These are phyloP conservation scores for Pristionchus japonicus DNA, from an alignment of 2,888 invertebrate genomes.

Conservation along the genomic window DNA sequence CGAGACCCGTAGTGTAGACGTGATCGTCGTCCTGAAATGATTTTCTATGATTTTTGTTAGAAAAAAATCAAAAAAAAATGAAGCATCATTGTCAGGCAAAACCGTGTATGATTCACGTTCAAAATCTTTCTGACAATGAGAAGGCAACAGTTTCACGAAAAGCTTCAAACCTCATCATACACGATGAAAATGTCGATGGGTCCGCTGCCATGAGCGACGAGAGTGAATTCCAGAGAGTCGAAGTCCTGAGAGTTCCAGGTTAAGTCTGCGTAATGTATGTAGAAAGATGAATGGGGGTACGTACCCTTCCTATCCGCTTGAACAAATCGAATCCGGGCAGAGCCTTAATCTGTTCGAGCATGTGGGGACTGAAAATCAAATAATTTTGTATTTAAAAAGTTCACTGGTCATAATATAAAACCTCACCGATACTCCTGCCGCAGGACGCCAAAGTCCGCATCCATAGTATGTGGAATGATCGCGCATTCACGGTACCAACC, in stretches of 20 bases:
- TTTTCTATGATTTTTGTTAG: background rate
- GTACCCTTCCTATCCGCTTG: slow-evolving; percentile 41
- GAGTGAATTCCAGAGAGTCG: slow-evolving; percentile 42
- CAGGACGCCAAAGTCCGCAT: slow-evolving; percentile 43
- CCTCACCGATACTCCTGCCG: slow-evolving; percentile 12
- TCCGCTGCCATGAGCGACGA: slow-evolving; percentile 27
- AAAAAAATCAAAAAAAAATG: background rate
- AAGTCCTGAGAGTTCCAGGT: slow-evolving; percentile 24
- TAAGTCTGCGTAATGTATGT: background rate
- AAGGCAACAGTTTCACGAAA: background rate
- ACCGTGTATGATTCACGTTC: no score
- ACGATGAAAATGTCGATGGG: slow-evolving; percentile 40
- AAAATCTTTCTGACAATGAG: no score
- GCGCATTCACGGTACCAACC: slow-evolving; percentile 46
- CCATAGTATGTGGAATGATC: slow-evolving; percentile 43
- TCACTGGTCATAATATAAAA: background rate
- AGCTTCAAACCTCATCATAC: background rate
- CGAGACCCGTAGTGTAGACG: slow-evolving; percentile 38
- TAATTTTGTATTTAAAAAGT: background rate
- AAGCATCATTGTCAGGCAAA: no score
- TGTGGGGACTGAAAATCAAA: background rate
- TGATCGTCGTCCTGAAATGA: slow-evolving; percentile 41
- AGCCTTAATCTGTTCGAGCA: background rate
- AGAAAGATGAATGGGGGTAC: background rate
- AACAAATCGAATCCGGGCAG: slow-evolving; percentile 39